Conservation (phyloP, 2,888 invertebrate species). For the Octodonta nipae region DNA sequence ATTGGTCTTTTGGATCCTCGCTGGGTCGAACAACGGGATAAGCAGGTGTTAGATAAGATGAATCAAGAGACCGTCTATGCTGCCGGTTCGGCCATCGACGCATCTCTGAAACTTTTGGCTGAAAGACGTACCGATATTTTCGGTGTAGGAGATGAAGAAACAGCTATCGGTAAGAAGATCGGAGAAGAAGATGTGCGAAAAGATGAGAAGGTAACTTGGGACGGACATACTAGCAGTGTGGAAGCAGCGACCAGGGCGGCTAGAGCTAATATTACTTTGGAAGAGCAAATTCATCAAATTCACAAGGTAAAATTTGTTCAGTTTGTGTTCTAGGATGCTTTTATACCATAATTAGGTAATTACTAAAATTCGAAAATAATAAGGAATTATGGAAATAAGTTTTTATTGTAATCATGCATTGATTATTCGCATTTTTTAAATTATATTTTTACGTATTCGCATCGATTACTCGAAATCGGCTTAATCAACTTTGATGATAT, state of each 20-base stretch:
- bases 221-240: constrained; percentile 93
- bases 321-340: too few relatives aligned
- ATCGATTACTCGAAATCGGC: too few relatives aligned
- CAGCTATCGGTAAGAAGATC: constrained; percentile 95
- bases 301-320: constrained; percentile 66
- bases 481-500: too few relatives aligned
- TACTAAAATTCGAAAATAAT: too few relatives aligned
- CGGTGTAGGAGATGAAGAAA: constrained; percentile 96
- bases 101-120: constrained; percentile 86
- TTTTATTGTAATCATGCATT: too few relatives aligned
- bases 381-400: too few relatives aligned
- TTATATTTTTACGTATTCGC: too few relatives aligned
- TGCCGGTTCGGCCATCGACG: constrained; percentile 80
- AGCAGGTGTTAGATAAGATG: constrained; percentile 82
- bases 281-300: constrained; percentile 94
- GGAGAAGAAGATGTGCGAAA: constrained; percentile 75
- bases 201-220: constrained; percentile 92
- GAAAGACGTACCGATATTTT: constrained; percentile 99
- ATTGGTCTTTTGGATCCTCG: constrained; percentile 91
- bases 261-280: constrained; percentile 85
- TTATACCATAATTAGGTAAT: too few relatives aligned
- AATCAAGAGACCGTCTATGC: constrained; percentile 80
- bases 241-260: constrained; percentile 91
- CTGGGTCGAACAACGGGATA: constrained; percentile 94
- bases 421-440: too few relatives aligned